Evolutionary conservation across 1,140 invertebrate genomes (phyloP).

Genomic region (Vollenhovia emeryi): DNA sequence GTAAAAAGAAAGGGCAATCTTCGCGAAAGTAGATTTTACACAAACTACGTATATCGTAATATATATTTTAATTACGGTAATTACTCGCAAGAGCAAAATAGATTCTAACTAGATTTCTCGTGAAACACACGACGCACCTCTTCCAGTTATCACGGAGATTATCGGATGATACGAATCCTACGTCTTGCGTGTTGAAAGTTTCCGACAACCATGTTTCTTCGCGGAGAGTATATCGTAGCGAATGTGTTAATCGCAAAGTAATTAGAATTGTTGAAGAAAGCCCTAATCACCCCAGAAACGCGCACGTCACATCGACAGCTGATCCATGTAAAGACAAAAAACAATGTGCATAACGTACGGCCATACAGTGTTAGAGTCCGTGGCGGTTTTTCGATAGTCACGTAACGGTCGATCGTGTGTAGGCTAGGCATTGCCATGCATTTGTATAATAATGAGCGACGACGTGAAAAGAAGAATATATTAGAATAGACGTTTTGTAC

Average conservation of each 20-base stretch:
- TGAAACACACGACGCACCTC: neutral
- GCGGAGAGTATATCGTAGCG: neutral
- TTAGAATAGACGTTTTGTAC: conserved; percentile 55
- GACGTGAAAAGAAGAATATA: conserved; percentile 48
- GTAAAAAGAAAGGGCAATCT: neutral
- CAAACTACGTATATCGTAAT: neutral
- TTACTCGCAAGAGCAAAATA: conserved; percentile 3
- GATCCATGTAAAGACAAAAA: conserved; percentile 31
- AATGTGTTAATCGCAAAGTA: conserved; percentile 14
- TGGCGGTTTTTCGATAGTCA: conserved; percentile 1
- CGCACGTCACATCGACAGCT: neutral
- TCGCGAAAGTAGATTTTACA: conserved; percentile 1
- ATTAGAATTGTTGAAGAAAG: conserved; percentile 23
- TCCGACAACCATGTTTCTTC: conserved; percentile 34
- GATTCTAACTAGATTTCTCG: neutral
- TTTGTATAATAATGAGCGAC: conserved; percentile 67
- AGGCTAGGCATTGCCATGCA: conserved; percentile 30
- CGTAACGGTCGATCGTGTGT: neutral
- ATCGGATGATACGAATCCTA: neutral
- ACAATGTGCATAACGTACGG: conserved; percentile 23
- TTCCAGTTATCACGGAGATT: neutral
- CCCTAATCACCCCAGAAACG: neutral
- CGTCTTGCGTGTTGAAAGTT: neutral
- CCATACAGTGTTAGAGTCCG: conserved; percentile 23
- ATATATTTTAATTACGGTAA: conserved; percentile 1